These are phyloP conservation scores for Sialis lutaria DNA, from an alignment of 2,888 invertebrate genomes.

Conservation along the genomic window DNA sequence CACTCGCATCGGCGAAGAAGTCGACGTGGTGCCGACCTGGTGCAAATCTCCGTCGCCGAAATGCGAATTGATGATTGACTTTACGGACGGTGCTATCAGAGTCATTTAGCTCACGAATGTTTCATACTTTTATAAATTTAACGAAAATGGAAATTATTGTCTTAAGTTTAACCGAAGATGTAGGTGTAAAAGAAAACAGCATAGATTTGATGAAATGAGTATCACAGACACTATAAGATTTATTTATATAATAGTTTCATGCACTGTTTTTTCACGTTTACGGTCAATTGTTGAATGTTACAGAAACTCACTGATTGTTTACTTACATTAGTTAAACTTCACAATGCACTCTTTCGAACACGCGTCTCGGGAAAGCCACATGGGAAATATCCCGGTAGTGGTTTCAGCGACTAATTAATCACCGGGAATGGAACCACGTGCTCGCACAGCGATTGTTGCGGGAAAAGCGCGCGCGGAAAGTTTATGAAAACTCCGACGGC, in stretches of 20 bases:
- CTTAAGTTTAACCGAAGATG: too few relatives aligned
- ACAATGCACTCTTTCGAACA: neutral
- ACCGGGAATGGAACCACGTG: neutral
- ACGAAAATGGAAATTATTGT: too few relatives aligned
- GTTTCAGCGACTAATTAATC: neutral
- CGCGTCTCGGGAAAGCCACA: neutral
- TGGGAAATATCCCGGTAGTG: neutral
- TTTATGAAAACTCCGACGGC: neutral
- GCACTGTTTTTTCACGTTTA: too few relatives aligned
- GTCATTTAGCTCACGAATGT: too few relatives aligned
- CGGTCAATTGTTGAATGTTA: too few relatives aligned
- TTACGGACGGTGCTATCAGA: neutral
- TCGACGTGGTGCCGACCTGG: neutral
- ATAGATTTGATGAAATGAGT: too few relatives aligned
- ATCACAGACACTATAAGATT: too few relatives aligned
- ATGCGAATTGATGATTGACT: constrained; percentile 3
- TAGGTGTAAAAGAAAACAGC: too few relatives aligned
- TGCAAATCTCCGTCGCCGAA: constrained; percentile 5
- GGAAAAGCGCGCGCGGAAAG: neutral
- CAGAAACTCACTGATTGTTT: too few relatives aligned
- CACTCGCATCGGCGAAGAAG: constrained; percentile 19
- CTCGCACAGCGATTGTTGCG: neutral
- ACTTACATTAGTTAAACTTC: neutral
- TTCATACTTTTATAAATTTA: too few relatives aligned
- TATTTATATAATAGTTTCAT: too few relatives aligned